Evolutionary conservation across 2,797 vertebrate genomes (phyloP).

Genomic region (Rallus crepitans): DNA sequence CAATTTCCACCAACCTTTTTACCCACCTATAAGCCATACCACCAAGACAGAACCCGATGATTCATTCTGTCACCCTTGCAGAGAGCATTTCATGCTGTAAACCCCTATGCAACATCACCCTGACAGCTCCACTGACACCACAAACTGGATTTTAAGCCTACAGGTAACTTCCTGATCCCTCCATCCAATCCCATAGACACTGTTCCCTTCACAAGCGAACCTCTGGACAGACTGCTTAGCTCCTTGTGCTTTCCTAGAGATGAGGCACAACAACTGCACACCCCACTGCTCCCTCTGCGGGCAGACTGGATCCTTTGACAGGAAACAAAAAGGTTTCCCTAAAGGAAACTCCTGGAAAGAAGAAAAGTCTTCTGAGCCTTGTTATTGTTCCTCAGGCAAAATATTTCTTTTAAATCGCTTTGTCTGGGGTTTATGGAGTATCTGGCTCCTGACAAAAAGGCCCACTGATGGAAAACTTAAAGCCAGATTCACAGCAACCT

Average conservation of each 20-base stretch:
- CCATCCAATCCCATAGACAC: neutral
- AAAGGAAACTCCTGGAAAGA: conserved; percentile 40
- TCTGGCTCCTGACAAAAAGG: neutral
- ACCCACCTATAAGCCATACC: neutral
- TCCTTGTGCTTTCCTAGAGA: conserved; percentile 1
- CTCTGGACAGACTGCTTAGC: neutral
- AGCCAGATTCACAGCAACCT: neutral
- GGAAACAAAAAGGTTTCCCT: conserved; percentile 49
- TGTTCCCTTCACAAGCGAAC: neutral
- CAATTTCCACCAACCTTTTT: neutral
- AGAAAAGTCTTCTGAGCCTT: neutral
- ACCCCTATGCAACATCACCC: neutral
- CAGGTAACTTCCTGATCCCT: conserved; percentile 16
- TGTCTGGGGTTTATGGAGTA: neutral
- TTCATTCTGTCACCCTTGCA: neutral
- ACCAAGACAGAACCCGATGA: neutral
- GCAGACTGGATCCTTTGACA: conserved; percentile 38
- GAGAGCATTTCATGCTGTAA: neutral
- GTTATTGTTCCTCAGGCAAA: conserved; percentile 43
- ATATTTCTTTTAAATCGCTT: conserved; percentile 22
- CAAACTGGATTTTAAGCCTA: neutral
- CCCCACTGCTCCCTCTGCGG: conserved; percentile 29
- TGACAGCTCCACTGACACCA: neutral
- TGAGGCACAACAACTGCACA: neutral
- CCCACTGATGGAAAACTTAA: neutral